These are phyloP conservation scores for Brachyopa scutellaris DNA, from an alignment of 2,888 invertebrate genomes.

Conservation along the genomic window DNA sequence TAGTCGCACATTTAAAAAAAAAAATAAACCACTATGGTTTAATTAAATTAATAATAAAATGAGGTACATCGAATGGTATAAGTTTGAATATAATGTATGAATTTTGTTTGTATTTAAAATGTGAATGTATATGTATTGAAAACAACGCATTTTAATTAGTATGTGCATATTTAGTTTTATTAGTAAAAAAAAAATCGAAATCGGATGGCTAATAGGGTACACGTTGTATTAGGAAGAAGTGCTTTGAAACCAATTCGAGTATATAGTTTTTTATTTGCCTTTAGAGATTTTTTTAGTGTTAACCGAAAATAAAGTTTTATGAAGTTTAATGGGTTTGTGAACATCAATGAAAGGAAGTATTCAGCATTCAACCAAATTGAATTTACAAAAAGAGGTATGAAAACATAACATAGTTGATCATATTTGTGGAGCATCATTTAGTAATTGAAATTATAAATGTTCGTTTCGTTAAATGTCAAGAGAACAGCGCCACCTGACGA, in stretches of 20 bases:
- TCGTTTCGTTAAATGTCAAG: too few relatives aligned
- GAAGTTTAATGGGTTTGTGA: not conserved
- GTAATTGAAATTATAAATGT: too few relatives aligned
- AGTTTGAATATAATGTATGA: constrained; percentile 12
- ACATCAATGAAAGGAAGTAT: not conserved
- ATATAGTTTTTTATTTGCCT: constrained; percentile 38
- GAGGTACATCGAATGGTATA: constrained; percentile 48
- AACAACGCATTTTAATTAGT: constrained; percentile 23
- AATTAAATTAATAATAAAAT: not conserved
- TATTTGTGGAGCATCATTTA: too few relatives aligned
- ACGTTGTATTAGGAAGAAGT: constrained; percentile 61
- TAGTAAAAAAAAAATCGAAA: constrained; percentile 34
- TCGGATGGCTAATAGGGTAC: constrained; percentile 54
- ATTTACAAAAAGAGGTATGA: too few relatives aligned
- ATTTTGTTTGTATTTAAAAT: constrained; percentile 28
- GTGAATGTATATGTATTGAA: too few relatives aligned
- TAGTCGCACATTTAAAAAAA: not conserved
- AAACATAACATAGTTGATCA: too few relatives aligned
- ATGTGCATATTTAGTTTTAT: too few relatives aligned
- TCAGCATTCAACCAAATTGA: too few relatives aligned
- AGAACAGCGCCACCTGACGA: too few relatives aligned
- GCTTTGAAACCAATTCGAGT: constrained; percentile 64
- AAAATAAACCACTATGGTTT: not conserved
- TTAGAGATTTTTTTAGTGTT: constrained; percentile 1
- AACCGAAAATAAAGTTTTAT: too few relatives aligned